Percentiles rank a stretch among this genome's conserved stretches.
Conservation (phyloP, 2,888 invertebrate genomes). For the Habrosyne pyritoides region DNA sequence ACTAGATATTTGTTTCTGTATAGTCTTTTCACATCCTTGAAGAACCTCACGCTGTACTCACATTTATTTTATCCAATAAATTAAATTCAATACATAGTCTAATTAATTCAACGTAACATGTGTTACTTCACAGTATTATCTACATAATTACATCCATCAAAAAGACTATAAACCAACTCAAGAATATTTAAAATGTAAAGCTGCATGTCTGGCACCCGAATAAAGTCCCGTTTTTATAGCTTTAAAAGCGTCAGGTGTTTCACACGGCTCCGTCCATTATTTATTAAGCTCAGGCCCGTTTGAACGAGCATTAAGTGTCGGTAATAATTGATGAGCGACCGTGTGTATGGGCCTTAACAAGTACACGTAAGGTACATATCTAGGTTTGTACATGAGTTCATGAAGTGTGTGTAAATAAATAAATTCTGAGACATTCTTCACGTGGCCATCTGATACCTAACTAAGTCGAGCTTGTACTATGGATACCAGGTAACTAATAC, state of each 20-base stretch:
- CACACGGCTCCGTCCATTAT: slow-evolving; percentile 45
- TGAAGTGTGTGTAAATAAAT: background rate
- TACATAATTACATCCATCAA: background rate
- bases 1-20: no score
- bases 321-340: slow-evolving; percentile 54
- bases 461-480: no score
- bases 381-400: background rate
- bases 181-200: slow-evolving; percentile 5
- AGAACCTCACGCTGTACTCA: no score
- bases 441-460: no score
- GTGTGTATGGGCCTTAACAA: slow-evolving; percentile 23
- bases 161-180: background rate
- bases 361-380: no score
- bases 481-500: no score
- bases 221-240: slow-evolving; percentile 24
- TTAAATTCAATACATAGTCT: no score
- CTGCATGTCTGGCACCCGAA: slow-evolving; percentile 5
- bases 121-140: background rate
- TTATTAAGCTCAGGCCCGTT: slow-evolving; percentile 41
- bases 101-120: background rate
- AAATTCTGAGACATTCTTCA: no score
- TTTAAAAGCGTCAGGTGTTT: slow-evolving; percentile 51
- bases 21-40: no score
- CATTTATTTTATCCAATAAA: no score
- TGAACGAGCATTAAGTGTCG: slow-evolving; percentile 54